Evolutionary conservation across 2,888 invertebrate species (phyloP).

Genomic region (Alviniconcha strummeri): DNA sequence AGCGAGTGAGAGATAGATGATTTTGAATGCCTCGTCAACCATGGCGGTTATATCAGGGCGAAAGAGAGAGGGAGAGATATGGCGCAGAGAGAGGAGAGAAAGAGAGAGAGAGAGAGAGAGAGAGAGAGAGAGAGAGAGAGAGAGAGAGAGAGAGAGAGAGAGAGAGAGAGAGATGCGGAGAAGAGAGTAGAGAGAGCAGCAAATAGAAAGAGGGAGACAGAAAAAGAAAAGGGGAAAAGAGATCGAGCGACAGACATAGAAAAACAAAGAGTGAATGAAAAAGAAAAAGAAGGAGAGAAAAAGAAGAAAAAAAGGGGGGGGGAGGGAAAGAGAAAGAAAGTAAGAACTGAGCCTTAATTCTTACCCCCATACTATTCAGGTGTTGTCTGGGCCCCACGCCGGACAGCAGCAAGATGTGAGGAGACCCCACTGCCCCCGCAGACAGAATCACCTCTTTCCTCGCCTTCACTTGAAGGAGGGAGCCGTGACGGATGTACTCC

Average conservation of each 20-base stretch:
- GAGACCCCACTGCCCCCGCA: slow-evolving; percentile 40
- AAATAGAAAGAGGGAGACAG: not conserved
- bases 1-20: no score
- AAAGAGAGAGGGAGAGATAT: not conserved
- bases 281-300: not conserved
- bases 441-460: slow-evolving; percentile 43
- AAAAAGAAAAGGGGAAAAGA: not conserved
- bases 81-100: slow-evolving; percentile 2
- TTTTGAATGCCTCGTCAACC: no score
- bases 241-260: not conserved
- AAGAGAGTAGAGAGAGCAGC: not conserved
- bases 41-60: no score
- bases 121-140: slow-evolving; percentile 25
- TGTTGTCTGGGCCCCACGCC: slow-evolving; percentile 41
- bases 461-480: slow-evolving; percentile 25
- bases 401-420: slow-evolving; percentile 43
- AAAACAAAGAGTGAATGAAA: not conserved
- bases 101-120: slow-evolving; percentile 27
- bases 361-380: slow-evolving; percentile 35
- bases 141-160: slow-evolving; percentile 27
- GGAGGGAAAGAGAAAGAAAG: no score
- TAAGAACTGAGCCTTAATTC: not conserved
- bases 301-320: no score
- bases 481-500: slow-evolving; percentile 29
- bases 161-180: not conserved